Evolutionary conservation across 2,113 vertebrate genomes (phyloP).

Genomic region (Rhea pennata): DNA sequence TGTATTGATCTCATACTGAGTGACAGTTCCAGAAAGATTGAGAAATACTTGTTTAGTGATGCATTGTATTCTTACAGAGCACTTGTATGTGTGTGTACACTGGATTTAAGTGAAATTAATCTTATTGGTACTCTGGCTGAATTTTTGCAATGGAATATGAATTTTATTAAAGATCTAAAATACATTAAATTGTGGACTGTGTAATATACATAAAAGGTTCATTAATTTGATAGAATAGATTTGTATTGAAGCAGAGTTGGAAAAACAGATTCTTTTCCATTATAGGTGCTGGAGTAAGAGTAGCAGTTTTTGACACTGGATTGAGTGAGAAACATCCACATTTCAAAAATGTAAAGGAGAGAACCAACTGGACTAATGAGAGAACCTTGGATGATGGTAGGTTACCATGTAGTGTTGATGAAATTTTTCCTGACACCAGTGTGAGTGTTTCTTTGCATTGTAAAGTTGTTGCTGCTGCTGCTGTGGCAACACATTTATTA

Average conservation of each 20-base stretch:
- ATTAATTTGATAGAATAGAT: background rate
- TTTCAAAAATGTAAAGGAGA: slow-evolving; percentile 98
- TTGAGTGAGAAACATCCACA: slow-evolving; percentile 98
- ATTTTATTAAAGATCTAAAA: background rate
- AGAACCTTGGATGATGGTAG: slow-evolving; percentile 97
- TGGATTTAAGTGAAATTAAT: background rate
- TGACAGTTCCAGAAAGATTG: background rate
- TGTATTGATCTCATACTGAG: background rate
- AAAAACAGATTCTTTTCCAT: background rate
- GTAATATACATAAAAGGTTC: background rate
- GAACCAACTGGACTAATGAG: slow-evolving; percentile 99
- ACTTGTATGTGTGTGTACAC: background rate
- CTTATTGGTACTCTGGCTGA: background rate
- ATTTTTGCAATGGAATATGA: background rate
- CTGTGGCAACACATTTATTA: background rate
- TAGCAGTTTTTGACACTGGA: slow-evolving; percentile 98
- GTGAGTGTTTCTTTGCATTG: background rate
- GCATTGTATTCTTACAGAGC: fast-evolving
- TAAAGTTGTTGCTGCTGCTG: background rate
- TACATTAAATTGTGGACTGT: background rate
- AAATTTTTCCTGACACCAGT: fast-evolving
- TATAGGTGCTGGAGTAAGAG: slow-evolving; percentile 91
- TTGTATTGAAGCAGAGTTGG: background rate
- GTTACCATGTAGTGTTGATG: background rate
- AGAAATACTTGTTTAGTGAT: background rate